Base-by-base conservation (phyloP, 2,113 vertebrate genomes). In the Nyctereutes procyonoides region DNA sequence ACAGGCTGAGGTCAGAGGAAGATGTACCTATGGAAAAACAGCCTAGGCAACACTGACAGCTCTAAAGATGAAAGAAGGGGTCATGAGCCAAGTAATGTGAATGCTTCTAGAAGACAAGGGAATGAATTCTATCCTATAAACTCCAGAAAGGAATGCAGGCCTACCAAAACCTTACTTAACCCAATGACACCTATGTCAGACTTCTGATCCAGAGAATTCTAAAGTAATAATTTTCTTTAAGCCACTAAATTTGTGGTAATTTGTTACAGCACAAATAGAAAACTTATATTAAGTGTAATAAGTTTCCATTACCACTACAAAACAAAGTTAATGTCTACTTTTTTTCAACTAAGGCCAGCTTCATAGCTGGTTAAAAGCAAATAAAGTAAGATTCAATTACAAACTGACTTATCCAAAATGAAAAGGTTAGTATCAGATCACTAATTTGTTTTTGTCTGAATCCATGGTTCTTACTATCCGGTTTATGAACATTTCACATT, bases 371-470 rank as follows among this genome's bases (percentile, higher is more conserved):
- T 76, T 74, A 83, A 63, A 88, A 58, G 30, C 65, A 88, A 62
- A 63, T 55, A 53, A 92, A 93, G 30, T 53, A 81, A 74, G 11
- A 85, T 38, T 79, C 11, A 81, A 73, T 80, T 83, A 93, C 79
- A 93, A 84, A 96, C 32, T 67, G 8, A 69, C 26, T 79, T 28
- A 60, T 26, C 30, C 60, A 55, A 60, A 95, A 38, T 62, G 38
- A 93, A 73, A 87, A 81, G 30, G 26, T 30, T 73, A 81, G 28
- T 38, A 82, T 88, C n/a, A 88, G 65, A 51, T 65, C 32, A 84
- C 19, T 53, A 88, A 48, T 83, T 48, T 62, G 9, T 71, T 96
- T 83, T 32, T 62, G 17, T 96, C 89, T 93, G 73, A 90, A 85
- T 65, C 86, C 56, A 48, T 65, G 48, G 30, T 85, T 69, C 32